These are phyloP conservation scores for Sphinx pinastri DNA, from an alignment of 2,888 invertebrate genomes.

Conservation along the genomic window DNA sequence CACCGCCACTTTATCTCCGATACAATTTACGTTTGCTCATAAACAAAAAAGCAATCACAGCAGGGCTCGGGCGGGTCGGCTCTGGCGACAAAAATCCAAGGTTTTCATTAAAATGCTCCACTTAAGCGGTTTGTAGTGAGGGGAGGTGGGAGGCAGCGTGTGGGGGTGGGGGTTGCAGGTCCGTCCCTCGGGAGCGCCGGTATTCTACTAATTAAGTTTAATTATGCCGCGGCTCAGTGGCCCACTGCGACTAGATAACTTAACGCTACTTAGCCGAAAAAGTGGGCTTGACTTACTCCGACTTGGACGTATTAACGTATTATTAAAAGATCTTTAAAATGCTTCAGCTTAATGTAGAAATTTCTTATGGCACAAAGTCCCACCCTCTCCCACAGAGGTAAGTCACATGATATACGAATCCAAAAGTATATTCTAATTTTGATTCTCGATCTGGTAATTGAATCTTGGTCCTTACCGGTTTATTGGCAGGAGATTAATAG, in stretches of 20 bases:
- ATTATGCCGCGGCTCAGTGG: conserved; percentile 28
- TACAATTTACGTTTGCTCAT: conserved; percentile 24
- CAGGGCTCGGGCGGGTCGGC: conserved; percentile 5
- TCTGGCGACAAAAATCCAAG: conserved; percentile 23
- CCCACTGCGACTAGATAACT: conserved; percentile 24
- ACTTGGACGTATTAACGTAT: too few species aligned
- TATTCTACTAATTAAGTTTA: conserved; percentile 25
- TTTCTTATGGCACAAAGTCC: too few species aligned
- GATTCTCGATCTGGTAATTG: too few species aligned
- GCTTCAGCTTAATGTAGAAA: background rate
- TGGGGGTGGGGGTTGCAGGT: background rate
- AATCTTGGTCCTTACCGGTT: too few species aligned
- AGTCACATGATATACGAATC: too few species aligned
- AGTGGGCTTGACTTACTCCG: background rate
- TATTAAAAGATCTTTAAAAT: too few species aligned
- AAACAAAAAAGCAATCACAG: conserved; percentile 24
- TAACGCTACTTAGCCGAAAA: conserved; percentile 22
- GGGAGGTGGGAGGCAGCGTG: conserved; percentile 5
- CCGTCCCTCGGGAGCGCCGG: conserved; percentile 23
- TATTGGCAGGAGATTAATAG: too few species aligned
- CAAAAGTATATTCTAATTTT: too few species aligned
- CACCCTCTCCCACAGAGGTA: too few species aligned
- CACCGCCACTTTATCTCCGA: conserved; percentile 11
- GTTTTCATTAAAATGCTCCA: conserved; percentile 22
- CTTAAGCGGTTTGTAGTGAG: conserved; percentile 22